Conservation (phyloP, 2,113 vertebrate genomes). For the Carollia perspicillata region DNA sequence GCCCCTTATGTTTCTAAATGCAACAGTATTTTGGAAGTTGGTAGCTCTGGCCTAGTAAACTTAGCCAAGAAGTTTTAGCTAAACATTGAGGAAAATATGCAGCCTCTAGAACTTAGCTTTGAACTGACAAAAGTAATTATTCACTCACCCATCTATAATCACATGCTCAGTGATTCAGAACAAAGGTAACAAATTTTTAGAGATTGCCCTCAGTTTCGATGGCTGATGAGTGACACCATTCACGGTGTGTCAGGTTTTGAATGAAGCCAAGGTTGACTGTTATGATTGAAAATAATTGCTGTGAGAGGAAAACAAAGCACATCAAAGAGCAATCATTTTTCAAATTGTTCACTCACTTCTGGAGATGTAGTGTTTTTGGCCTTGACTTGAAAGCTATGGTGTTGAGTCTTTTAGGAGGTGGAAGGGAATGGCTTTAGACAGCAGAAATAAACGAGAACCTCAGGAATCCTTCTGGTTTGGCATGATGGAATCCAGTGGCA, state of each 20-base stretch:
- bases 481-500: neutral
- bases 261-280: neutral
- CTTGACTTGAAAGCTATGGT: conserved; percentile 53
- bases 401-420: conserved; percentile 49
- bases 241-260: neutral
- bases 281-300: neutral
- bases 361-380: conserved; percentile 11
- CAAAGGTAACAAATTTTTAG: neutral
- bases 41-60: neutral
- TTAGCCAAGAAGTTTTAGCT: conserved; percentile 19
- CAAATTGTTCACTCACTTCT: neutral
- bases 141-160: neutral
- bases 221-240: neutral
- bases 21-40: neutral
- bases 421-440: conserved; percentile 52
- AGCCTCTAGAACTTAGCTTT: neutral
- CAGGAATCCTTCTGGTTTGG: conserved; percentile 56
- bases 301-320: neutral
- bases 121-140: conserved; percentile 35
- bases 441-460: conserved; percentile 74
- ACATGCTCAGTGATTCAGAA: neutral
- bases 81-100: neutral
- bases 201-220: neutral
- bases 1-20: neutral
- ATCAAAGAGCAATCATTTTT: conserved; percentile 20